phyloP scores from a whole-genome alignment of 2,797 vertebrate genomes.

The Intellagama lesueurii region DNA sequence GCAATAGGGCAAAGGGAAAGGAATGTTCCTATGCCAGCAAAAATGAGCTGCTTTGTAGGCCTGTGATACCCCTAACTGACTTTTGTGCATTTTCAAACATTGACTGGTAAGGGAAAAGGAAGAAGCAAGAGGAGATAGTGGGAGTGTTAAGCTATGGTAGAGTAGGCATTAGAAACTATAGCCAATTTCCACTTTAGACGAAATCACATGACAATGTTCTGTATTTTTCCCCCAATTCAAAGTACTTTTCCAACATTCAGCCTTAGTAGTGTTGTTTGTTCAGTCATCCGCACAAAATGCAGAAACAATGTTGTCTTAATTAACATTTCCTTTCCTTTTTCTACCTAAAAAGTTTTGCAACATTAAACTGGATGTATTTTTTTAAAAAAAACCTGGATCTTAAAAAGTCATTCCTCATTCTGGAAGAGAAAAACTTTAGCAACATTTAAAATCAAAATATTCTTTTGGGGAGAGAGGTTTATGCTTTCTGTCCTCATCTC shows the following conservation, averaged over 20 bases:
- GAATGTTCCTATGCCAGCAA: neutral
- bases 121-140: no score
- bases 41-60: neutral
- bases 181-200: no score
- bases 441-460: neutral
- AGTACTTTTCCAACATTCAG: neutral
- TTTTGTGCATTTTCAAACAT: no score
- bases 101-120: no score
- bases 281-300: neutral
- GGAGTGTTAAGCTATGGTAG: no score
- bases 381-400: no score
- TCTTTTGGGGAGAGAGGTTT: neutral
- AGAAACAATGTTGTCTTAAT: neutral
- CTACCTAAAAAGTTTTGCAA: neutral
- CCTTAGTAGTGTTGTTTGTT: neutral
- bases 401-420: neutral
- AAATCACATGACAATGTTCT: neutral
- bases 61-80: neutral
- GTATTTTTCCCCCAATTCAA: neutral
- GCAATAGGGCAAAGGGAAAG: neutral
- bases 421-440: neutral
- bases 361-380: neutral
- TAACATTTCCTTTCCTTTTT: neutral
- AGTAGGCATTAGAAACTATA: no score
- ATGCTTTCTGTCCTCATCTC: neutral